Evolutionary conservation across 2,797 vertebrate species (phyloP).

Genomic region (Darevskia nairensis): DNA sequence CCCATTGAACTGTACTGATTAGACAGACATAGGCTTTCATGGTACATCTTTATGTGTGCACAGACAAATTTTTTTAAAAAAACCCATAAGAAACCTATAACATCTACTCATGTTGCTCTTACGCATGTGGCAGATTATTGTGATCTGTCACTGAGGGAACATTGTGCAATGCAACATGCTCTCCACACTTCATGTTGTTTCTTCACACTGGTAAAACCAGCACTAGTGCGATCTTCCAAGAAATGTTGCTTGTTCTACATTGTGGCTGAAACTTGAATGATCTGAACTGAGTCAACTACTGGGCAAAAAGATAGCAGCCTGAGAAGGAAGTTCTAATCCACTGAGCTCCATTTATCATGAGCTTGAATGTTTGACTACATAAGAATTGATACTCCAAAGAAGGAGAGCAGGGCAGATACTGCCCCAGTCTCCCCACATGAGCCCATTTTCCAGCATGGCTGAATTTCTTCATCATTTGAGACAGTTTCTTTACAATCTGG

Average conservation of each 20-base stretch:
- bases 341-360: conserved; percentile 39
- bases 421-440: conserved; percentile 41
- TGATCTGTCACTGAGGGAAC: background rate
- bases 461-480: conserved; percentile 49
- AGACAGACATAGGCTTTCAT: too few species aligned
- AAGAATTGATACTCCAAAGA: conserved; percentile 20
- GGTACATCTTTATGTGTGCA: background rate
- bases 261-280: background rate
- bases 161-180: background rate
- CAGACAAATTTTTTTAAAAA: background rate
- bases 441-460: conserved; percentile 44
- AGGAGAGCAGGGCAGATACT: conserved; percentile 55
- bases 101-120: background rate
- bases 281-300: conserved; percentile 33
- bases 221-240: background rate
- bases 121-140: background rate
- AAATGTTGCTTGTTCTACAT: background rate
- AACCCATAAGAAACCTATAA: background rate
- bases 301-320: conserved; percentile 20
- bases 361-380: conserved; percentile 34
- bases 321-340: conserved; percentile 27
- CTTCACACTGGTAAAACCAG: background rate
- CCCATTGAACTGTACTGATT: too few species aligned
- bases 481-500: conserved; percentile 25
- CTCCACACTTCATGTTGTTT: background rate